Conservation (phyloP, 2,888 invertebrate genomes). For the Oligia latruncula region DNA sequence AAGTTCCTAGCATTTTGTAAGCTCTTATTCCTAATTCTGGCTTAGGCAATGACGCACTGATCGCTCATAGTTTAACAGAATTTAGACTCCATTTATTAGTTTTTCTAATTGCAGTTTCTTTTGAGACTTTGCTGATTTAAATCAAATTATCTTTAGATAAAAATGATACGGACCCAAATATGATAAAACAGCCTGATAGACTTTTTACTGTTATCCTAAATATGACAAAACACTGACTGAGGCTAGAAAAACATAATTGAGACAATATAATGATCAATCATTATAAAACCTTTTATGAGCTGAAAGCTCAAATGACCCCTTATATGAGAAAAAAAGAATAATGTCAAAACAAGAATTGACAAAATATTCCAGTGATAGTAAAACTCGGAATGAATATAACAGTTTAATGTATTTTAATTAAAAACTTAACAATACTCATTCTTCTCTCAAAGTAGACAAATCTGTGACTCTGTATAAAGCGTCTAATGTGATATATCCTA, state of each 20-base stretch:
- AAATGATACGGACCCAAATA: background rate
- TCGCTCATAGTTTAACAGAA: slow-evolving; percentile 43
- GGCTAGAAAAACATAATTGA: slow-evolving; percentile 16
- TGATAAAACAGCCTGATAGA: slow-evolving; percentile 27
- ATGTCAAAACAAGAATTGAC: slow-evolving; percentile 12
- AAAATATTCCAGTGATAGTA: background rate
- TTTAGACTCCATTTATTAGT: slow-evolving; percentile 20
- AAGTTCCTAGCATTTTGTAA: slow-evolving; percentile 60
- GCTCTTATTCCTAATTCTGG: slow-evolving; percentile 54
- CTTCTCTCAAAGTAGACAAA: slow-evolving; percentile 48
- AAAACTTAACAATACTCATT: slow-evolving; percentile 33
- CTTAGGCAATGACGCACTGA: slow-evolving; percentile 64
- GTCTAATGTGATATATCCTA: slow-evolving; percentile 67
- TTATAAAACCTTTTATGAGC: slow-evolving; percentile 25
- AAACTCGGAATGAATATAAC: background rate
- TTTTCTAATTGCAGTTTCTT: slow-evolving; percentile 39
- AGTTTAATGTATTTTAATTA: slow-evolving; percentile 28
- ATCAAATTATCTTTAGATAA: slow-evolving; percentile 13
- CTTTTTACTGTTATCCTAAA: slow-evolving; percentile 42
- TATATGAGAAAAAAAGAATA: background rate
- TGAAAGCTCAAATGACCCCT: slow-evolving; percentile 43
- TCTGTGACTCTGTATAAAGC: slow-evolving; percentile 58
- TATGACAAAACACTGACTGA: slow-evolving; percentile 40
- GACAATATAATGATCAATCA: slow-evolving; percentile 26
- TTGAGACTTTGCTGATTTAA: slow-evolving; percentile 34